Percentiles rank a stretch among this genome's conserved stretches.
These are phyloP conservation scores for Chlorocebus sabaeus DNA, from an alignment of 2,113 vertebrate genomes.

Conservation along the genomic window DNA sequence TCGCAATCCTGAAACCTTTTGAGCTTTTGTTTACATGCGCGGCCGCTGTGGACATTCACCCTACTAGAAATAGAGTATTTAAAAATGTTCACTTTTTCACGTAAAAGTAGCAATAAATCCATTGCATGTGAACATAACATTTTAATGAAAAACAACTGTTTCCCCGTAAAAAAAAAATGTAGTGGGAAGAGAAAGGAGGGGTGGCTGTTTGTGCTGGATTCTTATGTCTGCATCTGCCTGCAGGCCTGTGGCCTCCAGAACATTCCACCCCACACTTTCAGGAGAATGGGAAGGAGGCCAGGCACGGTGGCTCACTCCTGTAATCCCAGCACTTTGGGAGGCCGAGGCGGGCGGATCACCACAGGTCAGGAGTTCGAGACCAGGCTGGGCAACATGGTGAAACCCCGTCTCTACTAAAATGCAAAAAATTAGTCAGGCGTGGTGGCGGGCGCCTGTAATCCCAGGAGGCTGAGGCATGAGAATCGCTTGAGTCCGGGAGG, in stretches of 20 bases:
- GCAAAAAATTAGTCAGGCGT: too few relatives aligned
- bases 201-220: accelerated
- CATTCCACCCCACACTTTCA: accelerated
- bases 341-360: too few relatives aligned
- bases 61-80: background rate
- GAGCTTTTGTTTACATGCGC: background rate
- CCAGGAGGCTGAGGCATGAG: too few relatives aligned
- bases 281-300: background rate
- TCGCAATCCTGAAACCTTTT: too few relatives aligned
- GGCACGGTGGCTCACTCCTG: too few relatives aligned
- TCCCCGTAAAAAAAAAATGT: background rate
- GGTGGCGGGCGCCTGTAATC: accelerated
- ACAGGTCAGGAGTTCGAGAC: too few relatives aligned
- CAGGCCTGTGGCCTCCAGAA: background rate
- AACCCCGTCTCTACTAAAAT: too few relatives aligned
- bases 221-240: background rate
- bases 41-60: background rate
- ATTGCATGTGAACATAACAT: background rate
- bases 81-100: background rate
- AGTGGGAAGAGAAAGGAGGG: too few relatives aligned
- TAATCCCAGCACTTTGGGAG: too few relatives aligned
- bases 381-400: too few relatives aligned
- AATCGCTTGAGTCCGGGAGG: too few relatives aligned
- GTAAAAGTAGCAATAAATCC: background rate
- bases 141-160: background rate